Conservation (phyloP, 2,888 invertebrate genomes). For the Phrixothrix hirtus region DNA sequence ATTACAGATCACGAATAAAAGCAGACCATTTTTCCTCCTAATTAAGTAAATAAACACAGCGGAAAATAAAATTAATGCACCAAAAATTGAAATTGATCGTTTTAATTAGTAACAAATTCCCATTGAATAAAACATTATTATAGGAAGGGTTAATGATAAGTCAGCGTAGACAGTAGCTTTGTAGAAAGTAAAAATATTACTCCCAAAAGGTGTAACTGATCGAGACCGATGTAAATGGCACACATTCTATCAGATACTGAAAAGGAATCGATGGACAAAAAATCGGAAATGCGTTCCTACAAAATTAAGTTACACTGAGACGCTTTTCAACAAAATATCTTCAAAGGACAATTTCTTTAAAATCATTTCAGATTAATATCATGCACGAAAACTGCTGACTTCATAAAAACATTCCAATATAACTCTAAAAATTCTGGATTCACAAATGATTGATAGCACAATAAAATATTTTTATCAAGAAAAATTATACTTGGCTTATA, state of each 20-base stretch:
- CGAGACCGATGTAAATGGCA: constrained; percentile 1
- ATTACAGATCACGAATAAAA: no score
- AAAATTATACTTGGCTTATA: no score
- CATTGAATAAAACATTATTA: not conserved
- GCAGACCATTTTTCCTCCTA: no score
- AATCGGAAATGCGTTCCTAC: not conserved
- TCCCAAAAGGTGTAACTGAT: constrained; percentile 21
- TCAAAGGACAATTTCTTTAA: not conserved
- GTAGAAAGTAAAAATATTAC: constrained; percentile 24
- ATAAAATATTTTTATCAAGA: no score
- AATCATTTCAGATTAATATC: not conserved
- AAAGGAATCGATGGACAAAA: not conserved
- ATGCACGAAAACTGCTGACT: not conserved
- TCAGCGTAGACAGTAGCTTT: constrained; percentile 23
- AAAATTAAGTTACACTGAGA: not conserved
- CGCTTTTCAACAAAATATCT: not conserved
- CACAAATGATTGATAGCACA: no score
- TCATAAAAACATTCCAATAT: no score
- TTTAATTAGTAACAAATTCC: not conserved
- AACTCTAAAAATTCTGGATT: no score
- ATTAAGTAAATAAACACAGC: no score
- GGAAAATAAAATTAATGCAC: not conserved
- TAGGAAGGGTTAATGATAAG: constrained; percentile 15
- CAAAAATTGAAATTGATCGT: not conserved
- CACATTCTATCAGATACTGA: not conserved